Evolutionary conservation across 2,797 vertebrate genomes (phyloP).

Genomic region (Sebastolobus altivelis): DNA sequence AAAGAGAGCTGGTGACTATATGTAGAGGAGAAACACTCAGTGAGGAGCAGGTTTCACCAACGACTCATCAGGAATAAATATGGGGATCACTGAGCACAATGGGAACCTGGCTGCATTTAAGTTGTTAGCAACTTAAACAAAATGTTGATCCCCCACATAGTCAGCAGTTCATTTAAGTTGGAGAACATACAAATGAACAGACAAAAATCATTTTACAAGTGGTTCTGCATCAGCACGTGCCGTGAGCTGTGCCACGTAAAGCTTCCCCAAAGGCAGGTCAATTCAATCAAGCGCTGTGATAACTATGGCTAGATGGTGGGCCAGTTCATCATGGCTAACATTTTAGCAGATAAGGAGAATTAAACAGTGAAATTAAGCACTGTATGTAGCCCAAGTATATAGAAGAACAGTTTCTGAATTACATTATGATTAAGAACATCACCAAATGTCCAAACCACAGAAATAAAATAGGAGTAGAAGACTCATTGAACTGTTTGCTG

Average conservation of each 20-base stretch:
- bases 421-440: neutral
- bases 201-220: constrained; percentile 38
- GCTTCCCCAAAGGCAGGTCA: constrained; percentile 36
- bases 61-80: neutral
- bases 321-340: constrained; percentile 26
- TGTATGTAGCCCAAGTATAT: constrained; percentile 10
- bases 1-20: constrained; percentile 58
- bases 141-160: constrained; percentile 33
- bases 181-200: constrained; percentile 42
- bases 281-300: constrained; percentile 41
- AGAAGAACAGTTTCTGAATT: constrained; percentile 18
- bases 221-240: constrained; percentile 54
- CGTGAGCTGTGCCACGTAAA: constrained; percentile 34
- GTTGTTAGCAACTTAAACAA: neutral
- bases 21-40: constrained; percentile 18
- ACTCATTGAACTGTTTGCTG: too few relatives aligned
- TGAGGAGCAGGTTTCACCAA: neutral
- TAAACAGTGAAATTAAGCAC: constrained; percentile 30
- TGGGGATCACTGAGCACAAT: neutral
- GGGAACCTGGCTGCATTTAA: neutral
- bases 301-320: constrained; percentile 27
- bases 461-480: too few relatives aligned
- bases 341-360: constrained; percentile 23
- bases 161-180: constrained; percentile 64
- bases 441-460: too few relatives aligned